Evolutionary conservation across 2,113 vertebrate species (phyloP).

Genomic region (Hippocampus abdominalis): DNA sequence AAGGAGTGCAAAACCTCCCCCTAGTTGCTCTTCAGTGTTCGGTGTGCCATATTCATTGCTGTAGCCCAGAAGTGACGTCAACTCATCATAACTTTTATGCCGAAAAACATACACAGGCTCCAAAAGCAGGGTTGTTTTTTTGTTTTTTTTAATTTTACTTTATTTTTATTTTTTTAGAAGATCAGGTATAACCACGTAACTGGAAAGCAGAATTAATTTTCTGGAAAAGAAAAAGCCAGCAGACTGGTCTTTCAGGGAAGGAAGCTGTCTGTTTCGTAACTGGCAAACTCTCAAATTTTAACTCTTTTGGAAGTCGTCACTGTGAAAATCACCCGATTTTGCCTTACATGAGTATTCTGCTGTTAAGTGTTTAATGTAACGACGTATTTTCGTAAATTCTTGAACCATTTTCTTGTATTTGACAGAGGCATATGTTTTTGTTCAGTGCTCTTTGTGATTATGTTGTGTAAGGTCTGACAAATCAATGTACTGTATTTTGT

Average conservation of each 20-base stretch:
- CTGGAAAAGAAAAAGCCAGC: slow-evolving; percentile 35
- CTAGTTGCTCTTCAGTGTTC: slow-evolving; percentile 68
- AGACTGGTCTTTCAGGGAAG: slow-evolving; percentile 13
- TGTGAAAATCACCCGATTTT: slow-evolving; percentile 81
- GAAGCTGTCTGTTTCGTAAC: slow-evolving; percentile 55
- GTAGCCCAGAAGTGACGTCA: slow-evolving; percentile 40
- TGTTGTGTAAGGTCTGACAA: slow-evolving; percentile 69
- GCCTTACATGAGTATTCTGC: slow-evolving; percentile 77
- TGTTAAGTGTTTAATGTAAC: slow-evolving; percentile 74
- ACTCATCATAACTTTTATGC: slow-evolving; percentile 40
- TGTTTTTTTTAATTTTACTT: too few species aligned
- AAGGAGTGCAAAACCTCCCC: slow-evolving; percentile 76
- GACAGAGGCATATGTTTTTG: slow-evolving; percentile 51
- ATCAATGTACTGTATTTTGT: slow-evolving; percentile 75
- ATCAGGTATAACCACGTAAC: slow-evolving; percentile 57
- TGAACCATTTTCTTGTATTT: slow-evolving; percentile 70
- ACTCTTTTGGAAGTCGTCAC: slow-evolving; percentile 72
- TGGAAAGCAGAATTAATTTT: slow-evolving; percentile 42
- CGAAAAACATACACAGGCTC: slow-evolving; percentile 26
- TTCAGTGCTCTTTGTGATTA: slow-evolving; percentile 68
- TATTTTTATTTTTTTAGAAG: slow-evolving; percentile 14
- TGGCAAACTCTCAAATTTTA: slow-evolving; percentile 50
- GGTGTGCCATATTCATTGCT: slow-evolving; percentile 56
- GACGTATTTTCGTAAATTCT: slow-evolving; percentile 71
- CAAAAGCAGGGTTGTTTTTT: slow-evolving; percentile 27